Evolutionary conservation across 2,888 invertebrate genomes (phyloP).

Genomic region (Petrophora chlorosata): DNA sequence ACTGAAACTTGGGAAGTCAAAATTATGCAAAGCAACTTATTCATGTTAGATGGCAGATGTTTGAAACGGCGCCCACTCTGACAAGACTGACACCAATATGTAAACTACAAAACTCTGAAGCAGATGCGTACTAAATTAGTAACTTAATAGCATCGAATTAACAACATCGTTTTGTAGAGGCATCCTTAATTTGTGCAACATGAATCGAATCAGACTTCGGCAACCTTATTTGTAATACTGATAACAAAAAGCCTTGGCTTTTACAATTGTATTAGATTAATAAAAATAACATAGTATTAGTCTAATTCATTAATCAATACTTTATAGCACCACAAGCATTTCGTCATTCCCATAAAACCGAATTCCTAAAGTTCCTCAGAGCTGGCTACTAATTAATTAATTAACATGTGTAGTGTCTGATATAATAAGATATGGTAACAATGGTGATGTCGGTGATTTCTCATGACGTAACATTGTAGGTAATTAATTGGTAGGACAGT

Average conservation of each 20-base stretch:
- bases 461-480: slow-evolving; percentile 58
- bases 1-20: slow-evolving; percentile 26
- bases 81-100: slow-evolving; percentile 38
- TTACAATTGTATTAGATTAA: too few relatives aligned
- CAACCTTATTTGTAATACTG: too few relatives aligned
- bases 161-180: slow-evolving; percentile 18
- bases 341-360: slow-evolving; percentile 23
- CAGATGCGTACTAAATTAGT: slow-evolving; percentile 23
- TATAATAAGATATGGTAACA: slow-evolving; percentile 39
- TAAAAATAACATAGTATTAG: too few relatives aligned
- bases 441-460: slow-evolving; percentile 61
- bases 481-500: slow-evolving; percentile 50
- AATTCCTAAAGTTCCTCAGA: slow-evolving; percentile 24
- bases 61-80: slow-evolving; percentile 35
- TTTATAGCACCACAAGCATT: slow-evolving; percentile 14
- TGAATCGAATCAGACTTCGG: too few relatives aligned
- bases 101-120: slow-evolving; percentile 27
- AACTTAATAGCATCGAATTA: slow-evolving; percentile 22
- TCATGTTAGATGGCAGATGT: slow-evolving; percentile 48
- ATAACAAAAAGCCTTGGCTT: too few relatives aligned
- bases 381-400: slow-evolving; percentile 41
- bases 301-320: too few relatives aligned
- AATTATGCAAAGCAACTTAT: slow-evolving; percentile 49
- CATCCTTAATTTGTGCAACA: slow-evolving; percentile 5
- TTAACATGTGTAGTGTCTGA: slow-evolving; percentile 39